phyloP scores from a whole-genome alignment of 2,888 invertebrate genomes.

The Masnerella sp. region DNA sequence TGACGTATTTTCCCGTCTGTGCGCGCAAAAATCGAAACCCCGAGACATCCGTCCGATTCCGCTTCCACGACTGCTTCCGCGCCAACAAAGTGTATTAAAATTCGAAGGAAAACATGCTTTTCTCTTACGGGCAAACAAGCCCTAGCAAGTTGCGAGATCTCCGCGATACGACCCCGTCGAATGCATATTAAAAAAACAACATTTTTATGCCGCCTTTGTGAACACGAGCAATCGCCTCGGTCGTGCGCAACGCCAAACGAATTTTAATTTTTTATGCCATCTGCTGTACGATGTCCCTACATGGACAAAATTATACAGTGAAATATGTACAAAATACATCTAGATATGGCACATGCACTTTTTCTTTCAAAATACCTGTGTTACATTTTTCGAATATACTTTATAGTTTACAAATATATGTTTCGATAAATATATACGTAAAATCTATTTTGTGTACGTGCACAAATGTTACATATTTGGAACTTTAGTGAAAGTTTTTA shows the following conservation, averaged over 20 bases:
- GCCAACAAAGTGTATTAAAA: slow-evolving; percentile 46
- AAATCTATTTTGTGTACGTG: too few relatives aligned
- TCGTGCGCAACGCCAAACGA: slow-evolving; percentile 3
- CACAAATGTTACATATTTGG: too few relatives aligned
- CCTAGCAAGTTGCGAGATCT: slow-evolving; percentile 18
- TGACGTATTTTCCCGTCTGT: slow-evolving; percentile 41
- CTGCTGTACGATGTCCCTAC: too few relatives aligned
- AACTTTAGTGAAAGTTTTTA: too few relatives aligned
- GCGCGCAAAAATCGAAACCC: slow-evolving; percentile 46
- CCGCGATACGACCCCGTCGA: slow-evolving; percentile 16
- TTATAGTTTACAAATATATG: too few relatives aligned
- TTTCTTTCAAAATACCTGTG: too few relatives aligned
- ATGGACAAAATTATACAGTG: too few relatives aligned
- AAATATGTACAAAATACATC: too few relatives aligned
- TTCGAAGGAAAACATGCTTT: slow-evolving; percentile 41
- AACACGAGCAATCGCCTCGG: background rate
- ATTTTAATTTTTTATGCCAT: slow-evolving; percentile 24
- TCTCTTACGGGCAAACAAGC: slow-evolving; percentile 25
- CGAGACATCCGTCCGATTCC: slow-evolving; percentile 43
- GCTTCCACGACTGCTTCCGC: slow-evolving; percentile 17
- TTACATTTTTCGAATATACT: too few relatives aligned
- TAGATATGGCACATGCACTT: too few relatives aligned
- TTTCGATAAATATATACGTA: too few relatives aligned
- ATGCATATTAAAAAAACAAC: slow-evolving; percentile 44
- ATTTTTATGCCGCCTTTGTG: slow-evolving; percentile 17